Conservation (phyloP, 2,888 invertebrate genomes). For the Morpho achilles region DNA sequence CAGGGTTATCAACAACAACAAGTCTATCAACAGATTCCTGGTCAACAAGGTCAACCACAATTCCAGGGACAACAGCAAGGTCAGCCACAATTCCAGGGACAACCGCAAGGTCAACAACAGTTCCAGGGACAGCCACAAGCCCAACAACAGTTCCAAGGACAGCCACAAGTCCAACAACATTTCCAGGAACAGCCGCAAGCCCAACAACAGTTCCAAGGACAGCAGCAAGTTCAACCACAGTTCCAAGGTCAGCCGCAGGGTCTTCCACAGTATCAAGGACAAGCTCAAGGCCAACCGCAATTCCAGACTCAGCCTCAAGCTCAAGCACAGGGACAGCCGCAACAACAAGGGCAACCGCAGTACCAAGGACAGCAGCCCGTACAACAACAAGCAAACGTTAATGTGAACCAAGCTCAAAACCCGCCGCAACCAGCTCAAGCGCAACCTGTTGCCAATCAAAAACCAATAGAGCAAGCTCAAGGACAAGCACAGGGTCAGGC, state of each 20-base stretch:
- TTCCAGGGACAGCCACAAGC: slow-evolving; percentile 14
- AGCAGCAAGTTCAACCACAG: slow-evolving; percentile 14
- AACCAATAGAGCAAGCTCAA: slow-evolving; percentile 5
- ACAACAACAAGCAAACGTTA: slow-evolving; percentile 22
- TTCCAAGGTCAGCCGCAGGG: slow-evolving; percentile 27
- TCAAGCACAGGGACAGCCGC: slow-evolving; percentile 27
- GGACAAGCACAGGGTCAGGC: slow-evolving; percentile 2
- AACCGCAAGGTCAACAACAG: slow-evolving; percentile 19
- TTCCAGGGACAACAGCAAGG: slow-evolving; percentile 4
- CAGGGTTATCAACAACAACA: slow-evolving; percentile 34
- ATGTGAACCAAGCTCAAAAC: slow-evolving; percentile 21
- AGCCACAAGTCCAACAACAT: slow-evolving; percentile 17
- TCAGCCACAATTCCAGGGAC: slow-evolving; percentile 22
- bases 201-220: slow-evolving; percentile 11
- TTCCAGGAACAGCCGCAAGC: slow-evolving; percentile 17
- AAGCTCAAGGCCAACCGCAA: slow-evolving; percentile 28
- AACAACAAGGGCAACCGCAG: slow-evolving; percentile 27
- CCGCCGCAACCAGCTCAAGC: slow-evolving; percentile 12
- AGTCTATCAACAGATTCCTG: slow-evolving; percentile 23
- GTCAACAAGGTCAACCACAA: slow-evolving; percentile 24
- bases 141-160: slow-evolving; percentile 17
- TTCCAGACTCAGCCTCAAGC: slow-evolving; percentile 36
- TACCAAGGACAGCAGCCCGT: slow-evolving; percentile 24
- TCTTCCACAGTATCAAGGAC: slow-evolving; percentile 30
- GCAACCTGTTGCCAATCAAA: slow-evolving; percentile 1